phyloP scores from a whole-genome alignment of 2,113 vertebrate genomes.

The Geococcyx californianus region DNA sequence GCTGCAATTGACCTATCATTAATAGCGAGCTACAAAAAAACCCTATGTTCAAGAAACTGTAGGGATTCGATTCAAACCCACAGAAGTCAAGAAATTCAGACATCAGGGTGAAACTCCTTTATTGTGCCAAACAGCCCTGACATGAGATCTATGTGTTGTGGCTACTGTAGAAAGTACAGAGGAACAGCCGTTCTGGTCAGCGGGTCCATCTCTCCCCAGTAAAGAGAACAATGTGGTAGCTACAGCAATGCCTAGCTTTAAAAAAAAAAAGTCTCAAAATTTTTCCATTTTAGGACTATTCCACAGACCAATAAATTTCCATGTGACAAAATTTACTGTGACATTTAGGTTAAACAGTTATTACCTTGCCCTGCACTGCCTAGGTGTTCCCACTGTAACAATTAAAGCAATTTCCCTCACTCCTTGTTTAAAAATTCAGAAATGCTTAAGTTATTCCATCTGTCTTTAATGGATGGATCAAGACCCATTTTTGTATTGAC shows the following conservation, averaged over 20 bases:
- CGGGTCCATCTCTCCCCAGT: neutral
- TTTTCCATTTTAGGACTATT: neutral
- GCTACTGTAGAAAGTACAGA: neutral
- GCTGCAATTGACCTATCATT: constrained; percentile 73
- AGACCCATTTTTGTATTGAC: neutral
- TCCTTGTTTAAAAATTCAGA: neutral
- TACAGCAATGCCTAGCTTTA: neutral
- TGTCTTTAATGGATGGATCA: neutral
- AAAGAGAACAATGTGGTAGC: neutral
- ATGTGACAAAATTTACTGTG: neutral
- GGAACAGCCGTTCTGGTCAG: neutral
- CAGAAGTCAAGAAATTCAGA: constrained; percentile 43
- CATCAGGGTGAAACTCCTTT: constrained; percentile 3
- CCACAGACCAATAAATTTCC: neutral
- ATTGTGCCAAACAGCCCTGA: neutral
- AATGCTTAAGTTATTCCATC: neutral
- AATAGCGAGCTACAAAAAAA: constrained; percentile 9
- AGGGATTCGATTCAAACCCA: constrained; percentile 38
- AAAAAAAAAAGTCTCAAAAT: neutral
- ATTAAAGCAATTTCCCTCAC: neutral
- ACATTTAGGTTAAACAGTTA: neutral
- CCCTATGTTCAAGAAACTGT: neutral
- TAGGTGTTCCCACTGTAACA: neutral
- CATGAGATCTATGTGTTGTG: neutral
- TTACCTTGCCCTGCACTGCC: neutral